phyloP scores from a whole-genome alignment of 2,113 vertebrate genomes.

The Sceloporus undulatus region DNA sequence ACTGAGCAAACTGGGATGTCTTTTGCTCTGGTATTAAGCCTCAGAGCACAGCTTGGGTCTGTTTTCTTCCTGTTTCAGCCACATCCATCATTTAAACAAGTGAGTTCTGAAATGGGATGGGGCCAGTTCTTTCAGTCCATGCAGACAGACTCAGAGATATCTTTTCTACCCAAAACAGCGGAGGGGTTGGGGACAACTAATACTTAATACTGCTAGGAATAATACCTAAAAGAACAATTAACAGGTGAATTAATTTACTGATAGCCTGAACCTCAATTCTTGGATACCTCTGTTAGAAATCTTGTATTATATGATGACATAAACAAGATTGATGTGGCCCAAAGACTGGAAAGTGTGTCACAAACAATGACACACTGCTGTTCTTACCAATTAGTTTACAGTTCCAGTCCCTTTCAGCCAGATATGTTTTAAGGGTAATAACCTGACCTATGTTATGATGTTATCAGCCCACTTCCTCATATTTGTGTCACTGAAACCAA shows the following conservation, averaged over 20 bases:
- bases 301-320: neutral
- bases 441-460: neutral
- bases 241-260: no score
- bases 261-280: neutral
- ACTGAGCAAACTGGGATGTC: no score
- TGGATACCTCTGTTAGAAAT: neutral
- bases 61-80: no score
- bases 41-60: no score
- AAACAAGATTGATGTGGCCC: no score
- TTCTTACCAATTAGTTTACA: neutral
- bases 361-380: neutral
- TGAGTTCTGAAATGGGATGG: no score
- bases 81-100: no score
- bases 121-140: no score
- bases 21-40: no score
- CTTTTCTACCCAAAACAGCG: no score
- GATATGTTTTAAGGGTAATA: neutral
- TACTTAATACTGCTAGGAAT: neutral
- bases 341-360: neutral
- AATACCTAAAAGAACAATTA: neutral
- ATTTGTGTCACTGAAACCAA: conserved; percentile 13
- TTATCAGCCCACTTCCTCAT: conserved; percentile 17
- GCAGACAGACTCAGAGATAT: no score
- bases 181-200: no score
- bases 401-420: conserved; percentile 1